phyloP scores from a whole-genome alignment of 1,140 invertebrate species.

The Brachionus sp. region DNA sequence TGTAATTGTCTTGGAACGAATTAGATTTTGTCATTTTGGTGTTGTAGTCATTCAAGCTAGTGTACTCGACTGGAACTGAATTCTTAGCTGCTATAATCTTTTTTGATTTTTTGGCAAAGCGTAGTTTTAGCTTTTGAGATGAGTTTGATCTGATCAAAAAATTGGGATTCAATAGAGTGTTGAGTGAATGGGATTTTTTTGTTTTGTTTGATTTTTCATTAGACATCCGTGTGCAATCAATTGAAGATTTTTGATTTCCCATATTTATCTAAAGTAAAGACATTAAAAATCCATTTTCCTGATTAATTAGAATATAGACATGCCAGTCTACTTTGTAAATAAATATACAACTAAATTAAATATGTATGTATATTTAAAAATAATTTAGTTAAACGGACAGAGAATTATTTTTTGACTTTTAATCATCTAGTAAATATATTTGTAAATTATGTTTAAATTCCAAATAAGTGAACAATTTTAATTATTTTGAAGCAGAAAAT shows the following conservation, averaged over 20 bases:
- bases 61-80: not conserved
- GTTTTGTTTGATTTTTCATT: not conserved
- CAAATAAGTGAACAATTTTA: too few species aligned
- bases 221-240: not conserved
- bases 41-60: constrained; percentile 1
- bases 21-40: not conserved
- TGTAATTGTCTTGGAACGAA: not conserved
- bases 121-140: not conserved
- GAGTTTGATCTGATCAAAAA: not conserved
- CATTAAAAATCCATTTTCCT: not conserved
- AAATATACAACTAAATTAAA: not conserved
- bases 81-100: not conserved
- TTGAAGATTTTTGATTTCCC: constrained; percentile 22
- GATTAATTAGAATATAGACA: not conserved
- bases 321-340: not conserved
- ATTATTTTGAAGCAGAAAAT: too few species aligned
- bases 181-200: constrained; percentile 16
- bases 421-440: not conserved
- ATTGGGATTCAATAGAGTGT: not conserved
- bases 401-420: not conserved
- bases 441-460: too few species aligned
- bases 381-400: not conserved
- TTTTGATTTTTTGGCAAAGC: not conserved
- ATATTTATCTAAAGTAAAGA: not conserved
- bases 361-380: not conserved